These are phyloP conservation scores for Paramisgurnus dabryanus DNA, from an alignment of 2,113 vertebrate genomes.

Conservation along the genomic window DNA sequence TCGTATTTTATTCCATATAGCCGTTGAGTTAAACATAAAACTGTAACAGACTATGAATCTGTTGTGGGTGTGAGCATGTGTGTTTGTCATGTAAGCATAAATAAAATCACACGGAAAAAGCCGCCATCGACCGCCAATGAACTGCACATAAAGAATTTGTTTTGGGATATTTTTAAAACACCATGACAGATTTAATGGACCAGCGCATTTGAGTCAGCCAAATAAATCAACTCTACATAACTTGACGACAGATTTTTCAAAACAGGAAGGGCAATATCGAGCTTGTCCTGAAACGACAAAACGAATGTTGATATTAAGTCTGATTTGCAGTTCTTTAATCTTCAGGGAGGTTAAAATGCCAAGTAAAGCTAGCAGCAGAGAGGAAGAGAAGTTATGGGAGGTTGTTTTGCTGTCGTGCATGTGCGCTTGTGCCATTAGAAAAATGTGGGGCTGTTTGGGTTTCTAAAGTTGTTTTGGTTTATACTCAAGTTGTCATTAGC, in stretches of 20 bases:
- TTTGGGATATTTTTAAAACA: constrained; percentile 10
- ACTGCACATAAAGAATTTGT: constrained; percentile 16
- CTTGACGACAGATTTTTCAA: constrained; percentile 1
- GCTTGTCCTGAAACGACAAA: not conserved
- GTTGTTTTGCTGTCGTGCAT: not conserved
- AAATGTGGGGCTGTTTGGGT: constrained; percentile 17
- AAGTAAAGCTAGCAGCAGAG: constrained; percentile 13
- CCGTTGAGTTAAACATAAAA: not conserved
- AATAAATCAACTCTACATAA: constrained; percentile 21
- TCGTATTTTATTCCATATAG: constrained; percentile 7
- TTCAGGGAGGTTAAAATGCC: not conserved
- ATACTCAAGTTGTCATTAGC: constrained; percentile 64
- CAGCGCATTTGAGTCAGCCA: constrained; percentile 1
- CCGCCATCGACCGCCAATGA: not conserved
- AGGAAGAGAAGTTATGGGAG: not conserved
- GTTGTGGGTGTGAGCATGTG: not conserved
- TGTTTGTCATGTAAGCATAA: constrained; percentile 19
- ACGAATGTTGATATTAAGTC: not conserved
- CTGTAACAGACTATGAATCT: not conserved
- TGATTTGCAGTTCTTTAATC: not conserved
- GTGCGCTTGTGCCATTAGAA: constrained; percentile 11
- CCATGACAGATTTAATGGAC: constrained; percentile 26
- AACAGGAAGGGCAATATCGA: constrained; percentile 15
- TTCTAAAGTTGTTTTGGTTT: constrained; percentile 62
- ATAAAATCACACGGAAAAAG: constrained; percentile 11